Percentiles rank a stretch among this genome's conserved stretches.
Conservation (phyloP, 1,140 invertebrate species). For the Coptotermes formosanus region DNA sequence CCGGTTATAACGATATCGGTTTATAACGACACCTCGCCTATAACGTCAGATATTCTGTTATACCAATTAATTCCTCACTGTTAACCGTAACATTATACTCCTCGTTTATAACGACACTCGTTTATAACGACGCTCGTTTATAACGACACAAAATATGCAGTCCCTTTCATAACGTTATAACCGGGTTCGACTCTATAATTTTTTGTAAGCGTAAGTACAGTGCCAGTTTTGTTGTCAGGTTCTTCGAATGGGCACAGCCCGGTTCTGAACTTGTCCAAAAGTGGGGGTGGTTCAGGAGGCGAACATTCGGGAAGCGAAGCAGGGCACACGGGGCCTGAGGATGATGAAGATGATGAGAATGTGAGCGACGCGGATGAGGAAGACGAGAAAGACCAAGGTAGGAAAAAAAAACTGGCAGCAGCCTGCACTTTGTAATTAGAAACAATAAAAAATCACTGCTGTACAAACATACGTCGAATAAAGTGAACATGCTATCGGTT, state of each 20-base stretch:
- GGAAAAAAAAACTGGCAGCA: conserved; percentile 25
- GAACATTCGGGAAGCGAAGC: conserved; percentile 62
- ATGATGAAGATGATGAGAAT: conserved; percentile 75
- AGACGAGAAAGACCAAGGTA: conserved; percentile 83
- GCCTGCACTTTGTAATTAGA: too few species aligned
- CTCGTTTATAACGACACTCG: too few species aligned
- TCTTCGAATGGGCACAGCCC: conserved; percentile 87
- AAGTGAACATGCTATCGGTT: too few species aligned
- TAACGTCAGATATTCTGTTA: too few species aligned
- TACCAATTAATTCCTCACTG: too few species aligned
- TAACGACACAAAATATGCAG: too few species aligned
- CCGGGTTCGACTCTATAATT: neutral
- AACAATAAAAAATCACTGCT: too few species aligned
- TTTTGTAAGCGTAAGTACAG: neutral
- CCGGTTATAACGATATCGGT: too few species aligned
- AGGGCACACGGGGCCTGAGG: conserved; percentile 51
- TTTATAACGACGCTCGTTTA: too few species aligned
- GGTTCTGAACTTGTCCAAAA: conserved; percentile 85
- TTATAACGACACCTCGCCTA: too few species aligned
- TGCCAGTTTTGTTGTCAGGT: conserved; percentile 54
- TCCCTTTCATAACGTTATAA: neutral
- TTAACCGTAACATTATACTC: too few species aligned
- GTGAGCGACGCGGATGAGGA: conserved; percentile 75
- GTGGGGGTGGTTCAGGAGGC: conserved; percentile 58
- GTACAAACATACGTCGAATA: too few species aligned